Percentiles rank a stretch among this genome's conserved stretches.
phyloP scores from a whole-genome alignment of 2,113 vertebrate genomes.

The Phalacrocorax aristotelis region DNA sequence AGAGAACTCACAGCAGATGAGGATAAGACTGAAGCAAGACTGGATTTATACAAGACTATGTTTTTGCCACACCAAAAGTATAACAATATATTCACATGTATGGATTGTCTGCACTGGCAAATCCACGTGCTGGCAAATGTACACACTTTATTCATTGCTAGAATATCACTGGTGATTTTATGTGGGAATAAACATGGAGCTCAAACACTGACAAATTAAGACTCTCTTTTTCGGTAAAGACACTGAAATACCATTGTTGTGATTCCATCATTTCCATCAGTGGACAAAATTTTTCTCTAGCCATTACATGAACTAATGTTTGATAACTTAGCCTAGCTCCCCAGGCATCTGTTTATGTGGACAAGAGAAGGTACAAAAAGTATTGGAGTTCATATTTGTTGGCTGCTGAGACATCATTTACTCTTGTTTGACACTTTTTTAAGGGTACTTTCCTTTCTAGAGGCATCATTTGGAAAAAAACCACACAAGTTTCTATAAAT shows the following conservation, averaged over 20 bases:
- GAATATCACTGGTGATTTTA: background rate
- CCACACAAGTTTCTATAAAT: background rate
- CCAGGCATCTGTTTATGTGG: background rate
- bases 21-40: background rate
- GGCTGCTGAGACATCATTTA: background rate
- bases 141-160: background rate
- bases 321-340: background rate
- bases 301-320: background rate
- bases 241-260: background rate
- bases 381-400: background rate
- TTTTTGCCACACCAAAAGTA: background rate
- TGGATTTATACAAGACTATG: background rate
- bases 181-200: background rate
- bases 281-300: background rate
- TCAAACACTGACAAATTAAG: background rate
- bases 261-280: background rate
- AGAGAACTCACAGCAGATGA: background rate
- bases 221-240: background rate
- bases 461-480: background rate
- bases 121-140: background rate
- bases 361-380: background rate
- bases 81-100: background rate
- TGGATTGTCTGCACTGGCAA: background rate
- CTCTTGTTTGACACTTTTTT: background rate
- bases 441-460: background rate